Conservation (phyloP, 2,797 vertebrate species). For the Arnoldichthys spilopterus region DNA sequence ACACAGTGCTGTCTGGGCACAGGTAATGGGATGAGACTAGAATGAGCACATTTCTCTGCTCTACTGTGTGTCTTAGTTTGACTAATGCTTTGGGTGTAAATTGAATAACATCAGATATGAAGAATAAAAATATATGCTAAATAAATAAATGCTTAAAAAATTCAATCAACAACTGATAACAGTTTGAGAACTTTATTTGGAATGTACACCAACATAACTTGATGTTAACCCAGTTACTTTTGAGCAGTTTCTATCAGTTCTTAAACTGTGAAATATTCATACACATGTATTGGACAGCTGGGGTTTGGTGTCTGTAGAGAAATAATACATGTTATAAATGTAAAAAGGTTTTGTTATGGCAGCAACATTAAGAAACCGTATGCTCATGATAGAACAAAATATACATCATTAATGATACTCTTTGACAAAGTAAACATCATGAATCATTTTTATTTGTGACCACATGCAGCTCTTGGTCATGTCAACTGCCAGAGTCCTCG, state of each 20-base stretch:
- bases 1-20: slow-evolving; percentile 44
- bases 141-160: neutral
- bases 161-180: no score
- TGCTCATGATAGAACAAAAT: neutral
- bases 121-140: neutral
- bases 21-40: slow-evolving; percentile 35
- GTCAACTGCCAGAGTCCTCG: neutral
- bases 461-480: neutral
- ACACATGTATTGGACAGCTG: neutral
- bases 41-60: slow-evolving; percentile 32
- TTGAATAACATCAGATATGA: neutral
- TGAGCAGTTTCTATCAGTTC: no score
- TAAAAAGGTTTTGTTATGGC: neutral
- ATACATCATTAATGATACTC: neutral
- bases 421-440: neutral
- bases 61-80: neutral
- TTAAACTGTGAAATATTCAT: no score
- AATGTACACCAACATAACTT: no score
- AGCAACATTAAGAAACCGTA: neutral
- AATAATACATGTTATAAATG: no score
- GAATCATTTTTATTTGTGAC: neutral
- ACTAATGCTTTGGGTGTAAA: neutral
- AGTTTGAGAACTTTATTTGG: no score
- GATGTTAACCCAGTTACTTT: no score
- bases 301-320: neutral